These are phyloP conservation scores for Pachymerium ferrugineum DNA, from an alignment of 2,888 invertebrate species.

Conservation along the genomic window DNA sequence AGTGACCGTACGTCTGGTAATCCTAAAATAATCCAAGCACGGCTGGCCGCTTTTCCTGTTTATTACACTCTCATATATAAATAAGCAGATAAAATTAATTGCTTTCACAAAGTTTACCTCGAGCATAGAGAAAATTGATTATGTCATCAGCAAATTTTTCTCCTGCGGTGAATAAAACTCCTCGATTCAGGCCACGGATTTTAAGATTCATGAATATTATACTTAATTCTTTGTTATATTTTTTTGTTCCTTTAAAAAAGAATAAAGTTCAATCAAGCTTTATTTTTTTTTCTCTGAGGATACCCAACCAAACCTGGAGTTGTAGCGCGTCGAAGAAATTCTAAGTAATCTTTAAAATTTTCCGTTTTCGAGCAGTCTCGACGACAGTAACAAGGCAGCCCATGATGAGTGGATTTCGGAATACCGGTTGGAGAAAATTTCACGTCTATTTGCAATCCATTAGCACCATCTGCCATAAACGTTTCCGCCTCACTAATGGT, in stretches of 20 bases:
- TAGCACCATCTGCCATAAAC: constrained; percentile 20
- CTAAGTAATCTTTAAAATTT: constrained; percentile 1
- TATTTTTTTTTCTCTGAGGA: too few relatives aligned
- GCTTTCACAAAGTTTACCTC: background rate
- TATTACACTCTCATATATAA: background rate
- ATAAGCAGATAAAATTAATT: background rate
- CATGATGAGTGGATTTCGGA: constrained; percentile 14
- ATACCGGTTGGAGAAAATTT: constrained; percentile 9
- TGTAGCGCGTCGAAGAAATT: background rate
- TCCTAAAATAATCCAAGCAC: background rate
- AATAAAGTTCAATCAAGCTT: background rate
- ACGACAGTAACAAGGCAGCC: constrained; percentile 10
- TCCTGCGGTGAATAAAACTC: background rate
- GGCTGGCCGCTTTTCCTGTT: background rate
- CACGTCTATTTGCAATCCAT: constrained; percentile 26
- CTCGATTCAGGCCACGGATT: background rate
- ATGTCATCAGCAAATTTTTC: background rate
- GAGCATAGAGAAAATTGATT: background rate
- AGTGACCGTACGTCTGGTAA: background rate
- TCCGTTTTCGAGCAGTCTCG: background rate
- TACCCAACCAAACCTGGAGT: constrained; percentile 18
- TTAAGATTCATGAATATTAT: background rate
- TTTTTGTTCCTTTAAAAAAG: background rate
- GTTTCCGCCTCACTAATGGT: background rate
- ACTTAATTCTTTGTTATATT: background rate